phyloP scores from a whole-genome alignment of 2,797 vertebrate species.

The Pampus argenteus region DNA sequence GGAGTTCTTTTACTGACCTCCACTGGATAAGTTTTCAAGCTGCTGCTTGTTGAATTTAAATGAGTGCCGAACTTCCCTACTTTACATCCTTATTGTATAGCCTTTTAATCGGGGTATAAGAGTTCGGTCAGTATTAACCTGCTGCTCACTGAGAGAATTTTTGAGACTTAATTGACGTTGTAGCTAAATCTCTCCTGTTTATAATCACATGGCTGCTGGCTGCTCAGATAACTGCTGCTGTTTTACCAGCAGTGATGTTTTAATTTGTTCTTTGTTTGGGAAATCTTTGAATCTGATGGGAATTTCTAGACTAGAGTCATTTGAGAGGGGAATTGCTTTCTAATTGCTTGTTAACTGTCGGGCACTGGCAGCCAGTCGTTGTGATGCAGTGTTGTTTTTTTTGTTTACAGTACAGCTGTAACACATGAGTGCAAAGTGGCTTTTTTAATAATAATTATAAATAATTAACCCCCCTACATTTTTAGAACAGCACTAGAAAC shows the following conservation, averaged over 20 bases:
- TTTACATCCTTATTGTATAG: background rate
- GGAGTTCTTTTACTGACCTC: conserved; percentile 17
- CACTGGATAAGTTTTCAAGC: background rate
- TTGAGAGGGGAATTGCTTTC: background rate
- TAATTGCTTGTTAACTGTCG: background rate
- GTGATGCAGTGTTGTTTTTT: background rate
- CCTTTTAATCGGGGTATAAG: background rate
- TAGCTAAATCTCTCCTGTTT: background rate
- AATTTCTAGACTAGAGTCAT: background rate
- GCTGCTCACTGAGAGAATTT: conserved; percentile 2
- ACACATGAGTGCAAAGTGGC: background rate
- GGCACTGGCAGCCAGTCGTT: background rate
- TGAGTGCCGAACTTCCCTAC: background rate
- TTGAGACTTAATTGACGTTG: background rate
- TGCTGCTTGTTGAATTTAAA: conserved; percentile 9
- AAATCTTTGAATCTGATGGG: background rate
- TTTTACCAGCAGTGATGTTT: background rate
- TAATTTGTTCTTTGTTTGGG: background rate
- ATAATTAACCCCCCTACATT: conserved; percentile 21
- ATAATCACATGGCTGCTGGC: background rate
- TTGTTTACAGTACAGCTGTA: background rate
- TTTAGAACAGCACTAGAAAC: conserved; percentile 33
- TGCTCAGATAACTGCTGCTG: background rate
- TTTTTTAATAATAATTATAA: conserved; percentile 34
- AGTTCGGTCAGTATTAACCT: background rate